These are phyloP conservation scores for Whitmania pigra DNA, from an alignment of 1,140 invertebrate genomes.

Conservation along the genomic window DNA sequence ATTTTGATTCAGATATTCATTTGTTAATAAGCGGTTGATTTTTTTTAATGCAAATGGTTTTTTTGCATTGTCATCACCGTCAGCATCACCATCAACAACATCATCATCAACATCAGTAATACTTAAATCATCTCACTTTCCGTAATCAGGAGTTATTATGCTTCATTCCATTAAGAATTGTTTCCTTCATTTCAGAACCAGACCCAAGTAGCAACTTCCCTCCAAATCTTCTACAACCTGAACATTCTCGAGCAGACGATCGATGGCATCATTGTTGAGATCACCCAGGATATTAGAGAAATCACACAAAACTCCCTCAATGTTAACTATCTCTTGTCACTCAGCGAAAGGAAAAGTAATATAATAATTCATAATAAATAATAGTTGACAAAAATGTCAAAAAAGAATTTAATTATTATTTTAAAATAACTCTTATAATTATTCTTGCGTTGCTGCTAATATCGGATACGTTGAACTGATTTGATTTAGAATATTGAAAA, in stretches of 20 bases:
- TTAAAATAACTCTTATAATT: no score
- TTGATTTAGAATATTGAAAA: no score
- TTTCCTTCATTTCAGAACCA: slow-evolving; percentile 46
- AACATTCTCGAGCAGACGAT: slow-evolving; percentile 49
- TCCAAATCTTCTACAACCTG: slow-evolving; percentile 62
- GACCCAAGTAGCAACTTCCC: slow-evolving; percentile 52
- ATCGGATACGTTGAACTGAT: not conserved
- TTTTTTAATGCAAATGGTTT: no score
- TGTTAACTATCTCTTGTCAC: slow-evolving; percentile 38
- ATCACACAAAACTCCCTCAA: slow-evolving; percentile 51
- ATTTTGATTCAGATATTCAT: no score
- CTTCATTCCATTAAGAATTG: not conserved
- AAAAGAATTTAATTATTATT: not conserved
- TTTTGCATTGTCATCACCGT: no score
- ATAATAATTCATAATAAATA: not conserved
- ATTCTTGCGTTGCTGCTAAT: no score
- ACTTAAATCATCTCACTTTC: not conserved
- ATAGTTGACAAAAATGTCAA: no score
- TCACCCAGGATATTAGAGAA: slow-evolving; percentile 48
- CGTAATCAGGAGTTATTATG: not conserved
- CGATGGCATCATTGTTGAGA: slow-evolving; percentile 47
- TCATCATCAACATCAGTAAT: not conserved
- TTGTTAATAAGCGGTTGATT: no score
- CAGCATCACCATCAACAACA: no score
- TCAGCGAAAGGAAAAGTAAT: slow-evolving; percentile 14